phyloP scores from a whole-genome alignment of 2,113 vertebrate genomes.

The Artemisiospiza belli region DNA sequence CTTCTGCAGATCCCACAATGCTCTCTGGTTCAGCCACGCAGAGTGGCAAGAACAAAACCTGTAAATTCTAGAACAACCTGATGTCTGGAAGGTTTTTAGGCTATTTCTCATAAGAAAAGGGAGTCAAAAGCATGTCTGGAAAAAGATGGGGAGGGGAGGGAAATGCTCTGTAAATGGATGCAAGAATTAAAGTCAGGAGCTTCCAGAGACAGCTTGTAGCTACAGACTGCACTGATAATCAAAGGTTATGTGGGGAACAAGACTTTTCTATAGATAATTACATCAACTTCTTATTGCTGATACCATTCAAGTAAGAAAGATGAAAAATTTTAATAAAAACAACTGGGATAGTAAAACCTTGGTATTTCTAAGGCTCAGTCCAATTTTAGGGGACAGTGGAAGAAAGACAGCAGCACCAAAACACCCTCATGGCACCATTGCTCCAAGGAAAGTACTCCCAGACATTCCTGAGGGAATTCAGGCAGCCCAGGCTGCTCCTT shows the following conservation, averaged over 20 bases:
- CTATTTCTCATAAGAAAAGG: background rate
- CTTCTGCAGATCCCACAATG: background rate
- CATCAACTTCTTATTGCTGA: background rate
- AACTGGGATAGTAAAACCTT: background rate
- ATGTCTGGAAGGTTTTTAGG: background rate
- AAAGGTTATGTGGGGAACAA: background rate
- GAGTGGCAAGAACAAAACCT: background rate
- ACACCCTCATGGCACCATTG: no score
- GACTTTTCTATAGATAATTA: background rate
- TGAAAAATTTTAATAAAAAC: background rate
- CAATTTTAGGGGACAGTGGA: background rate
- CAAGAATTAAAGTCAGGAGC: background rate
- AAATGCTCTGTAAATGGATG: background rate
- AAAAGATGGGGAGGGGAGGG: background rate
- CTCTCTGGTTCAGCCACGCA: constrained; percentile 35
- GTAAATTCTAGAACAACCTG: background rate
- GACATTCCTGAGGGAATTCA: background rate
- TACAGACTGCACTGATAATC: background rate
- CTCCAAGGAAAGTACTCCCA: background rate
- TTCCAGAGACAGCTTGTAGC: background rate
- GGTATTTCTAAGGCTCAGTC: background rate
- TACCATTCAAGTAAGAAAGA: background rate
- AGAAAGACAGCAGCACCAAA: background rate
- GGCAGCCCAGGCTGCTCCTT: background rate
- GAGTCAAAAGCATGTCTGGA: background rate